phyloP scores from a whole-genome alignment of 2,113 vertebrate genomes.

The Perccottus glenii region DNA sequence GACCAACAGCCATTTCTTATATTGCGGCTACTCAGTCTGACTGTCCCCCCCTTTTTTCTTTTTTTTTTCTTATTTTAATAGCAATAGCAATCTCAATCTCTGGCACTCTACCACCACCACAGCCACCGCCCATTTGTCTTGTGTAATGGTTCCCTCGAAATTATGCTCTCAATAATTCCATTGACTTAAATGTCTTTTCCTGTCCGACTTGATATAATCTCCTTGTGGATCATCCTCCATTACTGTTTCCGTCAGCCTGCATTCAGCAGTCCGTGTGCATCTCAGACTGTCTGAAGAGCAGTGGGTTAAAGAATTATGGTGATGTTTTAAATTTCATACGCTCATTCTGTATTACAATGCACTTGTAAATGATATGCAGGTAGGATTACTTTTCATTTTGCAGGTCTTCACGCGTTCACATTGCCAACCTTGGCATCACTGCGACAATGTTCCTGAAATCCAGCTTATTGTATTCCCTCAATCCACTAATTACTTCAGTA shows the following conservation, averaged over 20 bases:
- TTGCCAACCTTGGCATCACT: not conserved
- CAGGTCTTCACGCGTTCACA: too few species aligned
- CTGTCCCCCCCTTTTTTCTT: too few species aligned
- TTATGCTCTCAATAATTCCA: constrained; percentile 55
- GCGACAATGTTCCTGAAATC: constrained; percentile 1
- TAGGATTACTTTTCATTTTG: too few species aligned
- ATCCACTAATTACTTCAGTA: not conserved
- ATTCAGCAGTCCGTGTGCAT: not conserved
- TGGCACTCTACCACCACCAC: constrained; percentile 3
- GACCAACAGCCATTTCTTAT: constrained; percentile 50
- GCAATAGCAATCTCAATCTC: constrained; percentile 14
- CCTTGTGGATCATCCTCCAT: constrained; percentile 31
- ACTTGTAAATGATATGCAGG: too few species aligned
- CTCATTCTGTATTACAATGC: too few species aligned
- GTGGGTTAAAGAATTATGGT: not conserved
- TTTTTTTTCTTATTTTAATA: not conserved
- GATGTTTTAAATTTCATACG: not conserved
- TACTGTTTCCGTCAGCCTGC: constrained; percentile 10
- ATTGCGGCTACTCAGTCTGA: constrained; percentile 35
- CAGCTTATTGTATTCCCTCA: constrained; percentile 2
- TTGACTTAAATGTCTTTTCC: constrained; percentile 61
- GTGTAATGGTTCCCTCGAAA: constrained; percentile 32
- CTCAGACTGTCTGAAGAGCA: not conserved
- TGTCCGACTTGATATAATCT: constrained; percentile 48
- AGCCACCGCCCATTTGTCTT: constrained; percentile 21